phyloP scores from a whole-genome alignment of 92 coral and sea anemone genomes.

The Plumapathes pennacea region DNA sequence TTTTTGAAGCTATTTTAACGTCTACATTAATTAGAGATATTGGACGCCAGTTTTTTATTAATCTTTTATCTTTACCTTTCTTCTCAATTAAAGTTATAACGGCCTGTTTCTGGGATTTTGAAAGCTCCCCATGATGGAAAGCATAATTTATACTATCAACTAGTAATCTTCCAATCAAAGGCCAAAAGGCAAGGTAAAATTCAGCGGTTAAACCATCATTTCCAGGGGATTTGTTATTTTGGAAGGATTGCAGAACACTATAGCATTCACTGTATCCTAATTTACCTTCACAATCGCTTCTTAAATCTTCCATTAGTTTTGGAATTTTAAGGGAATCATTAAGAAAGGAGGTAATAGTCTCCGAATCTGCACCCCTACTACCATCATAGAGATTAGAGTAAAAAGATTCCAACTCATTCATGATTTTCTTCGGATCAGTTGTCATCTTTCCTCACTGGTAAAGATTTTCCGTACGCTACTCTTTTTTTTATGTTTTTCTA shows the following conservation, averaged over 20 bases:
- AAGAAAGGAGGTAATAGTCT: no score
- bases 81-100: slow-evolving; percentile 24
- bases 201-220: slow-evolving; percentile 32
- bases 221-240: slow-evolving; percentile 29
- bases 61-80: slow-evolving; percentile 29
- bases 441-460: no score
- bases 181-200: slow-evolving; percentile 44
- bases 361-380: no score
- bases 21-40: slow-evolving; percentile 44
- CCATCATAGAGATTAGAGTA: no score
- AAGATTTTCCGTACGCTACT: no score
- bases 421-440: no score
- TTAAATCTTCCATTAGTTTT: slow-evolving; percentile 3
- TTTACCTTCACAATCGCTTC: slow-evolving; percentile 12
- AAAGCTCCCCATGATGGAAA: slow-evolving; percentile 19
- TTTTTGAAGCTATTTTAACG: slow-evolving; percentile 19
- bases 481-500: no score
- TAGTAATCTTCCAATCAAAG: slow-evolving; percentile 26
- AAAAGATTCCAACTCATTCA: no score
- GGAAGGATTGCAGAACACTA: slow-evolving; percentile 8
- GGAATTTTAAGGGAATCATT: no score
- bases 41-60: slow-evolving; percentile 25
- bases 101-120: slow-evolving; percentile 39
- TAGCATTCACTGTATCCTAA: slow-evolving; percentile 9
- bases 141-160: slow-evolving; percentile 26